Evolutionary conservation across 2,797 vertebrate genomes (phyloP), one percentile per base, ranked within the genome.

Genomic region (Gastrophryne carolinensis): DNA sequence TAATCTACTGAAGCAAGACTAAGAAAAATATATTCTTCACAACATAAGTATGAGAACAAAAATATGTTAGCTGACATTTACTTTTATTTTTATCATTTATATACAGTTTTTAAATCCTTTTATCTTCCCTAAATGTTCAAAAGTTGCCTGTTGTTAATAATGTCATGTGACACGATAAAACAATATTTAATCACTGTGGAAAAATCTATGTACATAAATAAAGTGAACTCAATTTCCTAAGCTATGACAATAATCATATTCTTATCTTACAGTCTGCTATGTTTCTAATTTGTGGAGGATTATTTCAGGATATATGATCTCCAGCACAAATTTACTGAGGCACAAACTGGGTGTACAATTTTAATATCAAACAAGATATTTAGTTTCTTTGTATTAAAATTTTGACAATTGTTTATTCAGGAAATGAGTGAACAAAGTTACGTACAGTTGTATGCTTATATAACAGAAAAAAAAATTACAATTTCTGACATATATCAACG

Each of bases 171-270:
- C 49, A 17, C 17, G 23, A 63, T 21, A 39, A 61, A 65, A 65
- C 21, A 65, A 11, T 30, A 11, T 41, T 30, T 49, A 64, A 29
- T 68, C 21, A 35, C 7, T 26, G 21, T 27, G 8, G 39, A 58
- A 11, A 23, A 11, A 23, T 41, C 53, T 32, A 32, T 32, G 11
- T 12, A 58, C 34, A 34, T 70, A 58, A 15, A 57, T 30, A 41
- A 35, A 57, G 6, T 57, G 52, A 58, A 47, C 47, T 57, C 67
- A 70, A 70, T 70, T 58, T 70, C 67, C 67, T 70, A 54, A 30
- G 10, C 10, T 9, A 56, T 70, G 39, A 30, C 53, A 70, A 32
- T 41, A 26, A 70, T 70, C 57, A 58, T 9, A 41, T 41, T 56
- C 17, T 49, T 70, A 70, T 70, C 67, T 70, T 17, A 30, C 26